phyloP scores from a whole-genome alignment of 2,797 vertebrate genomes.

The Vespertilio murinus region DNA sequence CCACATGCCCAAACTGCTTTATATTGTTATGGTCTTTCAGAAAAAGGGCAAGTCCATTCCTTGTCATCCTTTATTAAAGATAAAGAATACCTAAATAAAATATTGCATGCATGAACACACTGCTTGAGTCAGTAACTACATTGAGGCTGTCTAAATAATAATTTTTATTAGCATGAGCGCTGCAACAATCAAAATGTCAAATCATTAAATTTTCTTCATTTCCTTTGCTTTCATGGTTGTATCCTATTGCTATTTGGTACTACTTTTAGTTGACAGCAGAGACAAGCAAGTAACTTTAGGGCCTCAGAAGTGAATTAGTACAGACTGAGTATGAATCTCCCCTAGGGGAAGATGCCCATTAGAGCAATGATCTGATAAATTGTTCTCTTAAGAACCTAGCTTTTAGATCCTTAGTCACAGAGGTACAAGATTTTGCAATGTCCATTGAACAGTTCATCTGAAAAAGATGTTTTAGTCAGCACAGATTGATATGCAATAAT shows the following conservation, averaged over 20 bases:
- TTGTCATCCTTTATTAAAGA: conserved; percentile 14
- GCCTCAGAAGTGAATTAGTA: conserved; percentile 63
- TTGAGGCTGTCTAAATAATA: conserved; percentile 4
- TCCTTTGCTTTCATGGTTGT: not conserved
- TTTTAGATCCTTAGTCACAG: conserved; percentile 30
- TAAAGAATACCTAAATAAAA: conserved; percentile 28
- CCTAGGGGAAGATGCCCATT: conserved; percentile 16
- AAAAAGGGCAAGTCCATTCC: not conserved
- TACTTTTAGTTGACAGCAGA: conserved; percentile 46
- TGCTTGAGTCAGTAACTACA: not conserved
- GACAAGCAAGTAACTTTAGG: conserved; percentile 34
- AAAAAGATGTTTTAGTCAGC: conserved; percentile 36
- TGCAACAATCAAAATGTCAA: conserved; percentile 42
- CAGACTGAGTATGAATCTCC: conserved; percentile 40
- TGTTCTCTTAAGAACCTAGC: conserved; percentile 32
- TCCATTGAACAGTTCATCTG: not conserved
- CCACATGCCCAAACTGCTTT: not conserved
- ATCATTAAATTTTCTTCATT: conserved; percentile 3
- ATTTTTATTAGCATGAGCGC: conserved; percentile 16
- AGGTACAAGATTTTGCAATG: not conserved
- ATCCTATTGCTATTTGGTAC: not conserved
- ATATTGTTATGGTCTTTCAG: not conserved
- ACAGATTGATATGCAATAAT: not conserved
- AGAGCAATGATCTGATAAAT: conserved; percentile 59
- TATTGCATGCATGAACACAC: not conserved